Evolutionary conservation across 2,888 invertebrate genomes (phyloP), one percentile per base, ranked within the genome.

Genomic region (Sinopyrophorus schimmeli): DNA sequence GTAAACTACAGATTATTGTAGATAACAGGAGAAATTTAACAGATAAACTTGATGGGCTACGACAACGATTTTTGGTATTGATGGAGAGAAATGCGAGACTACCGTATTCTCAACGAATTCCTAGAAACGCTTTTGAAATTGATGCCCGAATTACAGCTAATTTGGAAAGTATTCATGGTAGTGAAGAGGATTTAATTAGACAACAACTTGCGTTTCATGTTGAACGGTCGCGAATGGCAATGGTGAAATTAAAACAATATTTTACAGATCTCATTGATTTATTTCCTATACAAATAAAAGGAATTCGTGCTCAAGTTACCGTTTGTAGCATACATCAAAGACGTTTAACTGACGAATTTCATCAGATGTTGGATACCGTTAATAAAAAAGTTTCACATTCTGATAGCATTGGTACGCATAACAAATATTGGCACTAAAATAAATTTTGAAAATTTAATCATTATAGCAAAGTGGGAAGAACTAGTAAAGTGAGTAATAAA

Each of bases 191-290:
- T n/a, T n/a, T n/a, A n/a, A 81, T 87, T 1, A 74, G 77, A 12
- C 75, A 80, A 26, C 86, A 86, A 67, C 67, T 86, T 21, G 85
- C 84, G 0, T 87, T 82, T 64, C 81, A 85, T 53, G 76, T 87
- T 1, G 85, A 87, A 58, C 87, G 84, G 52, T 84, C 86, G 0
- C 78, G 80, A 55, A 65, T 87, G 2, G 79, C 76, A 12, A 67
- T 71, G 64, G 55, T 55, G 14, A 72, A 72, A 54, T 75, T 89
- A 63, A 75, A 80, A 64, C 74, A 79, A 4, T 80, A 83, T 59
- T 88, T 87, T 58, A 79, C 87, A 11, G 76, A 82, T 47, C 79
- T 82, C 5, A 69, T 89, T 20, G 82, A 84, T 44, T 77, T 81
- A 12, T 81, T 80, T 60, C 84, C 85, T 0, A 79, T 86, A 35